Evolutionary conservation across 2,888 invertebrate species (phyloP).

Genomic region (Cenopis cana): DNA sequence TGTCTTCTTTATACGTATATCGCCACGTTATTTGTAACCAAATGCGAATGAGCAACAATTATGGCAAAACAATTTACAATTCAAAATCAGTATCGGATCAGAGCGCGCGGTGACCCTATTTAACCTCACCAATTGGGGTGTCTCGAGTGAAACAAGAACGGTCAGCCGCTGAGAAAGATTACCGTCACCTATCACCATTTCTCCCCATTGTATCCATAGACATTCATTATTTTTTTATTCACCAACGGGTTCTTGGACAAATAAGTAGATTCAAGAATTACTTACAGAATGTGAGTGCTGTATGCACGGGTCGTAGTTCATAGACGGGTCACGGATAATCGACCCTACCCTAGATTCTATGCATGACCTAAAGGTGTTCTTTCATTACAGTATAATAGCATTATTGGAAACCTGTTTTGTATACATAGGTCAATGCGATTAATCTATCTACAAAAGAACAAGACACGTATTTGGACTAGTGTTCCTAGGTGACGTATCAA

Average conservation of each 20-base stretch:
- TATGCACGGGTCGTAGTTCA: conserved; percentile 59
- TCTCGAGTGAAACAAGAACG: conserved; percentile 68
- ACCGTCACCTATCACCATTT: conserved; percentile 84
- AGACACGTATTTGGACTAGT: conserved; percentile 16
- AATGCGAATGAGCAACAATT: conserved; percentile 46
- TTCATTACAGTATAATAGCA: conserved; percentile 34
- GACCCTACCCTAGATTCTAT: conserved; percentile 40
- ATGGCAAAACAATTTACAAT: conserved; percentile 60
- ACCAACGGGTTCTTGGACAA: conserved; percentile 78
- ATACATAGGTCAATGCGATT: not conserved
- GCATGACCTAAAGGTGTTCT: conserved; percentile 32
- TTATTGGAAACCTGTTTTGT: conserved; percentile 32
- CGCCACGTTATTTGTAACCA: conserved; percentile 21
- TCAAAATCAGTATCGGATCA: conserved; percentile 66
- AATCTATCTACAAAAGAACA: conserved; percentile 24
- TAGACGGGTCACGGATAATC: conserved; percentile 54
- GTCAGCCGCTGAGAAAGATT: conserved; percentile 75
- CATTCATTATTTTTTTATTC: conserved; percentile 75
- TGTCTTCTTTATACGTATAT: conserved; percentile 4
- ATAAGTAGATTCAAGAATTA: conserved; percentile 72
- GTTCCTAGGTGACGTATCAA: not conserved
- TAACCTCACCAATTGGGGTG: conserved; percentile 71
- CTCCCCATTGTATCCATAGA: conserved; percentile 71
- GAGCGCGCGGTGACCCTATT: conserved; percentile 69
- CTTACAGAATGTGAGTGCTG: conserved; percentile 61